phyloP scores from a whole-genome alignment of 2,797 vertebrate genomes.

The Gastrophryne carolinensis region DNA sequence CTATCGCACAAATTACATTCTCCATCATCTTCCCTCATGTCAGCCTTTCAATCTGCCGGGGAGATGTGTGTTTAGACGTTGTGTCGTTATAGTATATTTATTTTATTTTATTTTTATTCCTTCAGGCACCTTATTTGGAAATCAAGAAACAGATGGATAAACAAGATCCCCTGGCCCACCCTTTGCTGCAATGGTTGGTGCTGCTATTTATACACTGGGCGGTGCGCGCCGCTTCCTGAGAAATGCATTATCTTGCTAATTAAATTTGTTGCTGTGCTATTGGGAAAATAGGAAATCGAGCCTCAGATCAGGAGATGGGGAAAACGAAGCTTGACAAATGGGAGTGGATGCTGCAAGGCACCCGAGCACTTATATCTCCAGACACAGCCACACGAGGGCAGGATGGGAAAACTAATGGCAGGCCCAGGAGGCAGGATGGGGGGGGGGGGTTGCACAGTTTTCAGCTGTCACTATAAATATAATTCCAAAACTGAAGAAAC shows the following conservation, averaged over 20 bases:
- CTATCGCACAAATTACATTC: background rate
- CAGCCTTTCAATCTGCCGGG: background rate
- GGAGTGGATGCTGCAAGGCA: background rate
- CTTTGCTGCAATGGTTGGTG: conserved; percentile 83
- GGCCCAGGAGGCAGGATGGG: too few species aligned
- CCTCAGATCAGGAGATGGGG: background rate
- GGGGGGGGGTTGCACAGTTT: too few species aligned
- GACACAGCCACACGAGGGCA: background rate
- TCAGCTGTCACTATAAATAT: too few species aligned
- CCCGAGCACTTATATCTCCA: background rate
- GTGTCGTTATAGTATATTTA: conserved; percentile 12
- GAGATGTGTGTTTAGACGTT: background rate
- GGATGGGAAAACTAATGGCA: background rate
- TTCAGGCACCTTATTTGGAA: conserved; percentile 87
- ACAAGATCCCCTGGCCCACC: conserved; percentile 85
- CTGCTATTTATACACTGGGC: background rate
- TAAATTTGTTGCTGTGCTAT: conserved; percentile 5
- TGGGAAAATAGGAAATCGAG: conserved; percentile 1
- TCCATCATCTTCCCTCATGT: background rate
- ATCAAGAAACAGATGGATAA: conserved; percentile 94
- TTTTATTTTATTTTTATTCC: conserved; percentile 56
- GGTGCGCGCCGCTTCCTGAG: background rate
- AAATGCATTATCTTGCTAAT: conserved; percentile 24
- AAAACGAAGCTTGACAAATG: background rate
- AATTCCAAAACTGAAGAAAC: too few species aligned